Conservation (phyloP, 2,797 vertebrate genomes). For the Chrysocyon brachyurus region DNA sequence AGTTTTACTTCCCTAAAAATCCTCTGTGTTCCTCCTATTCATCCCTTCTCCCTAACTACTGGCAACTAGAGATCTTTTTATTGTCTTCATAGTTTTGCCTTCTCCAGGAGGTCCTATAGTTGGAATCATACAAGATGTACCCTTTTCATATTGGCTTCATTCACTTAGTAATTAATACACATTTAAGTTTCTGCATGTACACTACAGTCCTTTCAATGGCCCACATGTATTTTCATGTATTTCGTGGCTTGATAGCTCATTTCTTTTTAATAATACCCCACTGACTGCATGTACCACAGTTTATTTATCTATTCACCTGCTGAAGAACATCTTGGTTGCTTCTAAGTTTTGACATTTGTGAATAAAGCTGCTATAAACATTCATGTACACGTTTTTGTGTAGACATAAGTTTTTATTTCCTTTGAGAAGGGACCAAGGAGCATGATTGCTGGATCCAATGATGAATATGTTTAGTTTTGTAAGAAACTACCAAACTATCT, state of each 20-base stretch:
- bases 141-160: not conserved
- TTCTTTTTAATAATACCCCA: not conserved
- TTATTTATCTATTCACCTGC: not conserved
- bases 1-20: not conserved
- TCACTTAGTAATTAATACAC: not conserved
- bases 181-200: not conserved
- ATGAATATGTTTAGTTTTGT: not conserved
- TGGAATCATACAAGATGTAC: not conserved
- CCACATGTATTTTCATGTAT: not conserved
- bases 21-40: not conserved
- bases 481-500: not conserved
- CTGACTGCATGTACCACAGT: not conserved
- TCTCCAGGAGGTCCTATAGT: not conserved
- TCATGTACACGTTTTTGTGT: not conserved
- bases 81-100: not conserved
- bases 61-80: not conserved
- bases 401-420: not conserved
- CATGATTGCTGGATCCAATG: not conserved
- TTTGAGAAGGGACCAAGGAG: not conserved
- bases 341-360: not conserved
- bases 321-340: not conserved
- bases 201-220: no score
- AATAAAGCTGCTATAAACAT: not conserved
- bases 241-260: not conserved
- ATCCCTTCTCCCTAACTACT: not conserved